A percentile compares a stretch with the other conserved stretches of the same genome.
These are phyloP conservation scores for Ylistrum balloti DNA, from an alignment of 1,140 invertebrate species.

Conservation along the genomic window DNA sequence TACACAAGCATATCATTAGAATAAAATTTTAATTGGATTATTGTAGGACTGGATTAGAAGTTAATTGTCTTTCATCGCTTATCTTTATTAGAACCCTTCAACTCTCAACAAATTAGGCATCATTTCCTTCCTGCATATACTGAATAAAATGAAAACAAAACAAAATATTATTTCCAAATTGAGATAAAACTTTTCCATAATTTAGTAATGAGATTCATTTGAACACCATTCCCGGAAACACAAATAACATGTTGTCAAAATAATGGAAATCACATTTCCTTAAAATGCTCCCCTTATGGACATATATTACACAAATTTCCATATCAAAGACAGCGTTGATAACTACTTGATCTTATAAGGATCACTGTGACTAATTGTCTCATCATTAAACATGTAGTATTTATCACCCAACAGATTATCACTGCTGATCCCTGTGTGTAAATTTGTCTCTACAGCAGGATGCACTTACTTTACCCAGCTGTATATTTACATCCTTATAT, in stretches of 20 bases:
- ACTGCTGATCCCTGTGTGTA: background rate
- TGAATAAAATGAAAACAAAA: no score
- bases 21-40: background rate
- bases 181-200: background rate
- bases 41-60: background rate
- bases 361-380: background rate
- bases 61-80: no score
- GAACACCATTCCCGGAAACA: background rate
- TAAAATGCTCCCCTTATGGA: background rate
- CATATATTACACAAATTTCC: background rate
- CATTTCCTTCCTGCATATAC: no score
- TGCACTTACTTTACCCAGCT: background rate
- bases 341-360: no score
- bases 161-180: background rate
- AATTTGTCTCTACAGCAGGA: no score
- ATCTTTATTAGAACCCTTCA: no score
- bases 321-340: background rate
- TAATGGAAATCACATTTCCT: background rate
- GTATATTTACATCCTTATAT: background rate
- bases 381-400: background rate
- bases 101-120: no score
- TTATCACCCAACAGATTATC: background rate
- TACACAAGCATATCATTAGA: background rate
- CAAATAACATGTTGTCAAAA: background rate
- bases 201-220: background rate